A percentile compares a stretch with the other conserved stretches of the same genome.
These are phyloP conservation scores for Drosophila trapezifrons DNA, from an alignment of 1,140 invertebrate species.

Conservation along the genomic window DNA sequence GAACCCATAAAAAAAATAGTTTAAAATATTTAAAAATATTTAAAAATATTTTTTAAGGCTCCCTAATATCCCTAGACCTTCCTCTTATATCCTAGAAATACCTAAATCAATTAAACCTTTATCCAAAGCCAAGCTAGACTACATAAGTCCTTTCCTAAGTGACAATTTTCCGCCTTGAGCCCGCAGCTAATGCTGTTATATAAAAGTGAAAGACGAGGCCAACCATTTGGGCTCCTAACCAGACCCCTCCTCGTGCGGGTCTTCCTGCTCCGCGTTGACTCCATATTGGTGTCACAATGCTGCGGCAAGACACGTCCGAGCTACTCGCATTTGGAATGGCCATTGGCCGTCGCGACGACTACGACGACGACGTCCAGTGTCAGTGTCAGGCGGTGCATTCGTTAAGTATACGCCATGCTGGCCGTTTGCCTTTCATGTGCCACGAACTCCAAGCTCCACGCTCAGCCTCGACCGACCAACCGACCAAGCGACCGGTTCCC, in stretches of 20 bases:
- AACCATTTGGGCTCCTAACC: conserved; percentile 13
- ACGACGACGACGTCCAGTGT: conserved; percentile 41
- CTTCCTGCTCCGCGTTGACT: conserved; percentile 25
- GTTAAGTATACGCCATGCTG: conserved; percentile 78
- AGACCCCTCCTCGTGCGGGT: conserved; percentile 9
- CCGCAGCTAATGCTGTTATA: conserved; percentile 28
- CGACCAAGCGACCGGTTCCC: conserved; percentile 55
- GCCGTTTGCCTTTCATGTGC: conserved; percentile 73
- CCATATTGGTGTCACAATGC: conserved; percentile 75
- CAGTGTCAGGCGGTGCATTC: conserved; percentile 70
- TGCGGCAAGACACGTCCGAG: conserved; percentile 57
- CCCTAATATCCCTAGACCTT: not conserved
- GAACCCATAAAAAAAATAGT: too few relatives aligned
- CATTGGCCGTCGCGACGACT: conserved; percentile 21
- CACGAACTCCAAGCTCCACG: conserved; percentile 11
- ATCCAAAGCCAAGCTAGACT: not conserved
- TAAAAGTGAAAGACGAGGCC: conserved; percentile 74
- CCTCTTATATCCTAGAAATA: too few relatives aligned
- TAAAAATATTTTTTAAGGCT: not conserved
- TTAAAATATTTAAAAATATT: not conserved
- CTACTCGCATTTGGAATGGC: conserved; percentile 71
- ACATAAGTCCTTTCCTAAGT: not conserved
- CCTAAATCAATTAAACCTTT: not conserved
- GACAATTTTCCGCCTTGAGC: not conserved
- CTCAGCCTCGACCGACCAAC: conserved; percentile 28